Evolutionary conservation across 2,888 invertebrate genomes (phyloP).

Genomic region (Machimus atricapillus): DNA sequence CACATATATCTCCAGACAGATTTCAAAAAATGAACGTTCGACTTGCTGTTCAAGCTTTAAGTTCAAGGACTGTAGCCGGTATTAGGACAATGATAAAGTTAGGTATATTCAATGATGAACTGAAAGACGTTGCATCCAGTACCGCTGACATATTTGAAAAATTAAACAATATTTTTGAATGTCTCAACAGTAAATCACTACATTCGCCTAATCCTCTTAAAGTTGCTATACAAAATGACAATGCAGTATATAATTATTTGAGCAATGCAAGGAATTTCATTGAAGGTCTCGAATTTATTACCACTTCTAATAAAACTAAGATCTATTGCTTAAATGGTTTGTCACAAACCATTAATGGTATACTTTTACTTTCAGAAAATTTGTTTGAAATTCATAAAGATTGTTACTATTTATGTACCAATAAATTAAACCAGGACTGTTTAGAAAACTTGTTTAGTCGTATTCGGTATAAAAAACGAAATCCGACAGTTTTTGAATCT

Average conservation of each 20-base stretch:
- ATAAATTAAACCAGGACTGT: neutral
- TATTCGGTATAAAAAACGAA: neutral
- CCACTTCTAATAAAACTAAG: neutral
- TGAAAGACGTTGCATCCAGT: neutral
- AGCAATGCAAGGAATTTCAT: neutral
- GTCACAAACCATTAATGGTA: neutral
- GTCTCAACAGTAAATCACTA: neutral
- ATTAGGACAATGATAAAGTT: neutral
- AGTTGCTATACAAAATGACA: neutral
- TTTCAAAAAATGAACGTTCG: neutral
- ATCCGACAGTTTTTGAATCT: neutral
- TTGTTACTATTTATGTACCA: neutral
- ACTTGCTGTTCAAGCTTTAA: neutral
- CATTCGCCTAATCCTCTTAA: neutral
- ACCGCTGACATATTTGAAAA: neutral
- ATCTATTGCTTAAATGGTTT: neutral
- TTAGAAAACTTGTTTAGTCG: neutral
- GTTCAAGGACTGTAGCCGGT: neutral
- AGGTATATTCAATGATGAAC: neutral
- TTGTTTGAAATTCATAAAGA: neutral
- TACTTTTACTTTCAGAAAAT: neutral
- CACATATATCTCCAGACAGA: neutral
- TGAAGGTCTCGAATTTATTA: neutral
- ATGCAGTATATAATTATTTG: neutral
- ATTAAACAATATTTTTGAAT: neutral